A percentile compares a stretch with the other conserved stretches of the same genome.
These are phyloP conservation scores for Empidonax traillii DNA, from an alignment of 2,113 vertebrate genomes.

Conservation along the genomic window DNA sequence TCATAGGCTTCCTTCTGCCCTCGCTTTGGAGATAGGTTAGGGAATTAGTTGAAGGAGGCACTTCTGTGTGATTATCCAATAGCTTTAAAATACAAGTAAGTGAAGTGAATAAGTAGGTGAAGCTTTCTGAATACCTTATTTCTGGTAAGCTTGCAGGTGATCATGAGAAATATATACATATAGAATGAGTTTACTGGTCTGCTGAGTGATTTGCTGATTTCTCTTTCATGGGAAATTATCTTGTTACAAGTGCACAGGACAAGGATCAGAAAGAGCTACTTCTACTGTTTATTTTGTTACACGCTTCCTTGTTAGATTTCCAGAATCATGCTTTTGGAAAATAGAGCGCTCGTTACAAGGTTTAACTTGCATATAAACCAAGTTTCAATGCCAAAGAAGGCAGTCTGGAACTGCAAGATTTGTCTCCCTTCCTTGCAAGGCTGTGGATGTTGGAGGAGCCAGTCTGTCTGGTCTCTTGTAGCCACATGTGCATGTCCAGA, in stretches of 20 bases:
- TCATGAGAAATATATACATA: background rate
- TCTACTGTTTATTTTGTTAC: background rate
- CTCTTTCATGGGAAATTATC: background rate
- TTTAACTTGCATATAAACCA: background rate
- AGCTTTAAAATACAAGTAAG: background rate
- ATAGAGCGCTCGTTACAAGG: background rate
- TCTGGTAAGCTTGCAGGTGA: background rate
- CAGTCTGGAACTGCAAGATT: background rate
- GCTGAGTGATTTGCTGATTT: background rate
- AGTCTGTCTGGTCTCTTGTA: background rate
- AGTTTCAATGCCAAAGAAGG: background rate
- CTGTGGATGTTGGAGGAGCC: background rate
- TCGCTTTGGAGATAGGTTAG: background rate
- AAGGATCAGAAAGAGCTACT: background rate
- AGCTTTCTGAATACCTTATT: background rate
- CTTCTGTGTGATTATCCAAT: background rate
- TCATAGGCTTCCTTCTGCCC: background rate
- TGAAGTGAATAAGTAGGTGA: background rate
- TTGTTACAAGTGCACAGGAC: background rate
- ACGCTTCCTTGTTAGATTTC: background rate
- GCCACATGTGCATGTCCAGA: background rate
- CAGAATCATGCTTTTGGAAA: background rate
- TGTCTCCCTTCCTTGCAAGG: background rate
- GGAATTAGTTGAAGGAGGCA: background rate
- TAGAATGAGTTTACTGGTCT: background rate